A percentile compares a stretch with the other conserved stretches of the same genome.
These are phyloP conservation scores for Meteorus cinctellus DNA, from an alignment of 2,888 invertebrate genomes.

Conservation along the genomic window DNA sequence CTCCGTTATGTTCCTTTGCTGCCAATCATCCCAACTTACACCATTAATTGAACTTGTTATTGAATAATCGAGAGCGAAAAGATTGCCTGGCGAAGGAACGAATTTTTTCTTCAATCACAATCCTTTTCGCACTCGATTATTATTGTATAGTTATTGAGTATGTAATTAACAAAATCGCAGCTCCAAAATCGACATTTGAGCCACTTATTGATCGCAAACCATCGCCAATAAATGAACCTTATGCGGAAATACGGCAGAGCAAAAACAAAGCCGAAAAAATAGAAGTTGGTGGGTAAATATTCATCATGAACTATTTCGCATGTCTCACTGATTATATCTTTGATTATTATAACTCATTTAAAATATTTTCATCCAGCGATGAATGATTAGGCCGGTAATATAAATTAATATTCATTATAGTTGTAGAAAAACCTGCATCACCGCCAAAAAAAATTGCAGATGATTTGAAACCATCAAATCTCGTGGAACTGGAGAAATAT, in stretches of 20 bases:
- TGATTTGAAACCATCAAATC: slow-evolving; percentile 67
- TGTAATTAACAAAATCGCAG: slow-evolving; percentile 55
- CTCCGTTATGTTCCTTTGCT: too few relatives aligned
- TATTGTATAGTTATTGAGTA: slow-evolving; percentile 3
- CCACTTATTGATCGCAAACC: slow-evolving; percentile 63
- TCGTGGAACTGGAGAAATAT: slow-evolving; percentile 77
- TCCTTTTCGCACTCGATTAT: not conserved
- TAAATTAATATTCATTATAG: slow-evolving; percentile 50
- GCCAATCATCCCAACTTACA: too few relatives aligned
- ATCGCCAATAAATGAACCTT: slow-evolving; percentile 63
- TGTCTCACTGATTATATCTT: not conserved
- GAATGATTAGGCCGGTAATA: too few relatives aligned
- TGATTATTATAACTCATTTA: too few relatives aligned
- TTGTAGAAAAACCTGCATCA: slow-evolving; percentile 62
- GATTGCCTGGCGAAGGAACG: too few relatives aligned
- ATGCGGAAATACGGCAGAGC: slow-evolving; percentile 74
- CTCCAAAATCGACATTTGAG: slow-evolving; percentile 69
- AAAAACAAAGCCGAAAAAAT: slow-evolving; percentile 67
- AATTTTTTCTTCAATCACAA: not conserved
- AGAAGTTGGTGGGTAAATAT: slow-evolving; percentile 67
- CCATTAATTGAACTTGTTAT: too few relatives aligned
- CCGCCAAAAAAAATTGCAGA: slow-evolving; percentile 53
- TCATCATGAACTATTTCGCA: slow-evolving; percentile 19
- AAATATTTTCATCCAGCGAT: too few relatives aligned
- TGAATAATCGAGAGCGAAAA: too few relatives aligned